Base-by-base conservation (phyloP, 2,113 vertebrate species). In the Tychaedon coryphoeus region DNA sequence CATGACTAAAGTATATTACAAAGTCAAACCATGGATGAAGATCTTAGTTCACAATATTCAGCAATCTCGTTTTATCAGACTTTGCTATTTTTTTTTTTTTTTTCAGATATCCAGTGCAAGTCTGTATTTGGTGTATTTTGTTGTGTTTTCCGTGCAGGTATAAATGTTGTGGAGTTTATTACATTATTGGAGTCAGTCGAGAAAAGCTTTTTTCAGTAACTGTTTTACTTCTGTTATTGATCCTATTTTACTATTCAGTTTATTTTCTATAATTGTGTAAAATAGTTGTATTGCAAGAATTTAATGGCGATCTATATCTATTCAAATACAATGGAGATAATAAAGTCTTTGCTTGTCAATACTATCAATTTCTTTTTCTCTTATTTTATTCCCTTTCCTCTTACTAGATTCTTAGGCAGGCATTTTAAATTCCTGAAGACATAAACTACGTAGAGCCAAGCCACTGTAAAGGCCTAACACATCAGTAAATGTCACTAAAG, bases 401-500 rank as follows among this genome's bases (percentile, higher is more conserved):
- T 90, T 88, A 91, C 84, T 92, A 80, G 73, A 91, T 91, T 94
- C 97, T 97, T 92, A 90, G 83, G 92, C 79, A 96, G 89, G 43
- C 92, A 29, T 97, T 97, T 94, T 70, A 96, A 96, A 97, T 95
- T 95, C 75, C 83, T 48, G 64, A 93, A 96, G 94, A 92, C 91
- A 87, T 80, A 95, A 95, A 95, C 88, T 89, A 85, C 40, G 33
- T 88, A 92, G 48, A 94, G 91, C 69, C 79, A 70, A 73, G 70
- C 85, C 60, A 67, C 64, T 85, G 58, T 82, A 97, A 96, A 97
- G 95, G 90, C 94, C 93, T 96, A 96, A 80, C 93, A 91, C 95
- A 97, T 97, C 97, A 97, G 95, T 96, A 95, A 97, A 95, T 98
- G 97, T 97, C 98, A 98, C 90, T 47, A 6, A 97, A 95, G 97